A percentile compares a stretch with the other conserved stretches of the same genome.
Conservation (phyloP, 1,140 invertebrate genomes). For the Caenorhabditis latens region DNA sequence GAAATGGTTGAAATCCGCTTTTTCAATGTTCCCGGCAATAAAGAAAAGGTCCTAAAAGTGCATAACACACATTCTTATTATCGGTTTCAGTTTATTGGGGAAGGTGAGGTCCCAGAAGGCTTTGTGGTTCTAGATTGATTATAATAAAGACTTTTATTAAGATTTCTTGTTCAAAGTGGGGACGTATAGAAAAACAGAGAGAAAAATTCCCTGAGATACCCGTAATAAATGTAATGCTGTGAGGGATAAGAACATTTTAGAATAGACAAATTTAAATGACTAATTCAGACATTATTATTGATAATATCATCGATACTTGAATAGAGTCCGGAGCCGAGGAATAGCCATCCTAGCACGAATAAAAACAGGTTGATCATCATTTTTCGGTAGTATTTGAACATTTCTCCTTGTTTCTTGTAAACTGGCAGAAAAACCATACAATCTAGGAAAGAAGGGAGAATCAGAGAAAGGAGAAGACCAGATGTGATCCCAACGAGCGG, state of each 20-base stretch:
- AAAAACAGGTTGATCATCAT: constrained; percentile 66
- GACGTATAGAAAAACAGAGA: too few species aligned
- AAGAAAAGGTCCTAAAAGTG: too few species aligned
- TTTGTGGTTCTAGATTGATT: too few species aligned
- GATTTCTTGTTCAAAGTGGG: too few species aligned
- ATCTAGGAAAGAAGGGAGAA: constrained; percentile 72
- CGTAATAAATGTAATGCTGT: constrained; percentile 2
- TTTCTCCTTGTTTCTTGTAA: constrained; percentile 59
- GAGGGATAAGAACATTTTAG: background rate
- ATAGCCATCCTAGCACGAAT: constrained; percentile 72
- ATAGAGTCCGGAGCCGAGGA: constrained; percentile 72
- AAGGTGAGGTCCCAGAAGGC: too few species aligned
- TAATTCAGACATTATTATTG: constrained; percentile 25
- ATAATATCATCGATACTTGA: constrained; percentile 69
- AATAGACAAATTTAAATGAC: background rate
- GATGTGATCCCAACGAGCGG: constrained; percentile 72
- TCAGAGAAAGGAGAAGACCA: constrained; percentile 63
- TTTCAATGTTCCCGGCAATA: too few species aligned
- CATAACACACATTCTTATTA: too few species aligned
- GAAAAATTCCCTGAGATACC: too few species aligned
- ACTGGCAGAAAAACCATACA: constrained; percentile 68
- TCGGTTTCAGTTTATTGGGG: too few species aligned
- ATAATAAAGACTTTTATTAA: too few species aligned
- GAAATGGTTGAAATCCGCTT: too few species aligned
- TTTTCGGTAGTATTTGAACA: constrained; percentile 42